Percentiles rank a stretch among this genome's conserved stretches.
phyloP scores from a whole-genome alignment of 2,888 invertebrate genomes.

The Drosophila siamana region DNA sequence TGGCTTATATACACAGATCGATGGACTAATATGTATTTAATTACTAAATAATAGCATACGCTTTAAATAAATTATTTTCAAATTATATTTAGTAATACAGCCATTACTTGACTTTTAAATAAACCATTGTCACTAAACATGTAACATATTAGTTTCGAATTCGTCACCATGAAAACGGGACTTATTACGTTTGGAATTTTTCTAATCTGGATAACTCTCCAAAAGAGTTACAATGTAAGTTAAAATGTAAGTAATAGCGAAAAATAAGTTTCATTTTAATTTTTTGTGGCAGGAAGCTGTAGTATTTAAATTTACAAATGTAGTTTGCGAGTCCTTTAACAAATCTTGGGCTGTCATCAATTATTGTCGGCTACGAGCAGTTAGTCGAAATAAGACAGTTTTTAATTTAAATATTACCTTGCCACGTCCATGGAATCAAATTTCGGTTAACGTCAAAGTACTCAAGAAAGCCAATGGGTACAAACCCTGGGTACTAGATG shows the following conservation, averaged over 20 bases:
- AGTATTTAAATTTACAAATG: conserved; percentile 18
- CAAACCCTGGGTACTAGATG: conserved; percentile 29
- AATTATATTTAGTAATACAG: too few relatives aligned
- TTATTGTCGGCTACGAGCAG: conserved; percentile 25
- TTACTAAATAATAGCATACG: too few relatives aligned
- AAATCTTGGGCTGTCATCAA: conserved; percentile 11
- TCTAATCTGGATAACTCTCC: neutral
- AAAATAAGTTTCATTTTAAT: too few relatives aligned
- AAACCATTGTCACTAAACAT: too few relatives aligned
- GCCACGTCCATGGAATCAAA: neutral
- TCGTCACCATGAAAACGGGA: neutral
- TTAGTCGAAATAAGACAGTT: conserved; percentile 10
- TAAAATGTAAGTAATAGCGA: too few relatives aligned
- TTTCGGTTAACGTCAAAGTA: neutral
- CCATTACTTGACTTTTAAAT: too few relatives aligned
- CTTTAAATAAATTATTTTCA: too few relatives aligned
- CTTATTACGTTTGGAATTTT: neutral
- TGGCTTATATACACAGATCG: too few relatives aligned
- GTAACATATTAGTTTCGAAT: too few relatives aligned
- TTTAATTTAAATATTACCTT: conserved; percentile 23
- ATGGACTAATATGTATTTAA: too few relatives aligned
- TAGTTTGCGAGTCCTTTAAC: conserved; percentile 12
- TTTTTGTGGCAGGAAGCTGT: neutral
- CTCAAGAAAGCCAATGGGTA: conserved; percentile 36
- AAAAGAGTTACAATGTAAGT: neutral